phyloP scores from a whole-genome alignment of 2,888 invertebrate species.

The Caradrina clavipalpis region DNA sequence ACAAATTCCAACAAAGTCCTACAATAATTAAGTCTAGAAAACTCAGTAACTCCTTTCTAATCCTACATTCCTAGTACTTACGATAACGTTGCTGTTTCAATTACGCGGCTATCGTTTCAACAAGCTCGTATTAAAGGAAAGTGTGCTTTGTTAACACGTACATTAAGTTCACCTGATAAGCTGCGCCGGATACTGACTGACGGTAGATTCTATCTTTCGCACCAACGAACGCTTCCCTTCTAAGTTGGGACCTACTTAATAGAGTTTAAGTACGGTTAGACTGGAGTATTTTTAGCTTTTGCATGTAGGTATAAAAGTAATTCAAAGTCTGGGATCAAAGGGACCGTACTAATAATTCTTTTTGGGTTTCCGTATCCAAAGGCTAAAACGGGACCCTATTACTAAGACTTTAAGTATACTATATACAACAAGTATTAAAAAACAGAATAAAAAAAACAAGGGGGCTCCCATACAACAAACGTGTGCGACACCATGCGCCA shows the following conservation, averaged over 20 bases:
- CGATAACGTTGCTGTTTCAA: constrained; percentile 45
- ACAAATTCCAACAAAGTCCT: background rate
- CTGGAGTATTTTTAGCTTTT: constrained; percentile 27
- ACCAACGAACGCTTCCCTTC: constrained; percentile 44
- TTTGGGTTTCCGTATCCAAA: no score
- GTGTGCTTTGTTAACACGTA: constrained; percentile 32
- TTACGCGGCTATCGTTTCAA: constrained; percentile 43
- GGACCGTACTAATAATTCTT: no score
- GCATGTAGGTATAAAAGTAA: background rate
- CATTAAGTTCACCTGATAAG: constrained; percentile 53
- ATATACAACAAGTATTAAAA: no score
- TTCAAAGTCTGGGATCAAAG: background rate
- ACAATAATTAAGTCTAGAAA: background rate
- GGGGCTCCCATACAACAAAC: no score
- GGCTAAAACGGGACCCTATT: no score
- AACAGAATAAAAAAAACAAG: no score
- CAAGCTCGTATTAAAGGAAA: constrained; percentile 34
- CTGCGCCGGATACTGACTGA: constrained; percentile 46
- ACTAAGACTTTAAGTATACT: no score
- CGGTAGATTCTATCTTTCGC: constrained; percentile 49
- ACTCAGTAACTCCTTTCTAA: background rate
- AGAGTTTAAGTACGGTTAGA: constrained; percentile 31
- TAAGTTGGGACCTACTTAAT: constrained; percentile 32
- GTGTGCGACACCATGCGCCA: no score
- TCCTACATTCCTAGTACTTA: constrained; percentile 20